Evolutionary conservation across 2,888 invertebrate species (phyloP).

Genomic region (Cyclophora albipunctata): DNA sequence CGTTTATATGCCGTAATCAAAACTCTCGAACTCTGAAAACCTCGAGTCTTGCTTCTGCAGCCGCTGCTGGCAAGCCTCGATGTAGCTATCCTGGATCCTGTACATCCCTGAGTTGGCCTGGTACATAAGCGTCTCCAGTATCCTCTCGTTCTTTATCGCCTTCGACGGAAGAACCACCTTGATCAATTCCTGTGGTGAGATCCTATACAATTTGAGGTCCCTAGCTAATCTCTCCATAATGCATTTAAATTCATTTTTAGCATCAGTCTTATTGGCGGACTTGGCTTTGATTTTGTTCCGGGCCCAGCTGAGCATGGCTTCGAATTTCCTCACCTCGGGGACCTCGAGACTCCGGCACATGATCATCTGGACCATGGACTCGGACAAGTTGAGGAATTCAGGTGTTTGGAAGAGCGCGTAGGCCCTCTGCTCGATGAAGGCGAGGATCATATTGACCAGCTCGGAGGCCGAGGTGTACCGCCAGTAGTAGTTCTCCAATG

Average conservation of each 20-base stretch:
- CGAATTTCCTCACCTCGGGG: conserved; percentile 92
- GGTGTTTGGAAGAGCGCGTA: conserved; percentile 88
- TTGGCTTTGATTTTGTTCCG: conserved; percentile 87
- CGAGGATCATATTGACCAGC: conserved; percentile 94
- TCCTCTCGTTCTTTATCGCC: conserved; percentile 93
- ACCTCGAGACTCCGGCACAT: conserved; percentile 94
- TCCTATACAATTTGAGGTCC: conserved; percentile 91
- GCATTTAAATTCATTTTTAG: conserved; percentile 91
- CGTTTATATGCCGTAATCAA: conserved; percentile 82
- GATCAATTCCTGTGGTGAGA: conserved; percentile 93
- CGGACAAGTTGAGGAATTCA: conserved; percentile 91
- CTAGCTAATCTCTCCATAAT: conserved; percentile 93
- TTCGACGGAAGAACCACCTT: conserved; percentile 95
- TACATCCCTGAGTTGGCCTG: conserved; percentile 96
- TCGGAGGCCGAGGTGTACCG: conserved; percentile 95
- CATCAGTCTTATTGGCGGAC: conserved; percentile 85
- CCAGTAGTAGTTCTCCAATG: conserved; percentile 96
- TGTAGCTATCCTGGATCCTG: conserved; percentile 89
- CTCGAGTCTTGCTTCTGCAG: conserved; percentile 92
- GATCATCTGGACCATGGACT: conserved; percentile 96
- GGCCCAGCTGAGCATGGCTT: conserved; percentile 95
- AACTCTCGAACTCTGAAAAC: conserved; percentile 87
- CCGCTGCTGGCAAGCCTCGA: conserved; percentile 90
- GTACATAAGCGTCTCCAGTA: conserved; percentile 93
- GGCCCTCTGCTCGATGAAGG: conserved; percentile 91